phyloP scores from a whole-genome alignment of 2,888 invertebrate species.

The Ypsolopha sequella region DNA sequence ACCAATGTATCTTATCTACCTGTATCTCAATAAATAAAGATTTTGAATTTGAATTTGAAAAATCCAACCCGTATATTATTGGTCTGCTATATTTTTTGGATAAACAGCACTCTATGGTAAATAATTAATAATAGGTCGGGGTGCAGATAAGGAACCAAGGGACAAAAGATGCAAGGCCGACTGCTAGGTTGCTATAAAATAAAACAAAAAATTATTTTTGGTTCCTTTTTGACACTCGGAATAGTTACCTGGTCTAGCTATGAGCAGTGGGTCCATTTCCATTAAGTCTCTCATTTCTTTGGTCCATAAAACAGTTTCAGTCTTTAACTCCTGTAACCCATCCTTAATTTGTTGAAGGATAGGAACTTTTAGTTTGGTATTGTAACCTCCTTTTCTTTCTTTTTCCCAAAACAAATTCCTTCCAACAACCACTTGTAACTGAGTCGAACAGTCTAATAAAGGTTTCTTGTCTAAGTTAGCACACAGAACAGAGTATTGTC shows the following conservation, averaged over 20 bases:
- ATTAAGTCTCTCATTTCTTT: conserved; percentile 77
- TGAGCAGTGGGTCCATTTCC: conserved; percentile 72
- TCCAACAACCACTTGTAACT: conserved; percentile 16
- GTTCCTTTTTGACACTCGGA: no score
- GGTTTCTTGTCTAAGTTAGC: conserved; percentile 9
- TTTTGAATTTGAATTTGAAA: no score
- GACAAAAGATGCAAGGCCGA: no score
- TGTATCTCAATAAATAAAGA: no score
- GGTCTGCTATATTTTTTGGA: no score
- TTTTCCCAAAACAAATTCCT: conserved; percentile 67
- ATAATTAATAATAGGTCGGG: no score
- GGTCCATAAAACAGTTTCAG: conserved; percentile 75
- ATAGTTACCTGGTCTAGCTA: conserved; percentile 60
- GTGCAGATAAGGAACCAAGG: no score
- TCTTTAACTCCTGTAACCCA: conserved; percentile 75
- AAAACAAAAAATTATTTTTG: no score
- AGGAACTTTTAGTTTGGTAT: conserved; percentile 43
- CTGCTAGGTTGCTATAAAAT: no score
- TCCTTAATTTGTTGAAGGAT: conserved; percentile 69
- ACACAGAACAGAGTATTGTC: conserved; percentile 25
- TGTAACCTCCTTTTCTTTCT: conserved; percentile 73
- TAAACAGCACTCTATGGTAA: no score
- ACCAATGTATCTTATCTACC: no score
- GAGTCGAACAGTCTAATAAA: not conserved
- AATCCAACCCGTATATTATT: no score